Base-by-base conservation (phyloP, 2,113 vertebrate genomes). In the Oophaga pumilio region DNA sequence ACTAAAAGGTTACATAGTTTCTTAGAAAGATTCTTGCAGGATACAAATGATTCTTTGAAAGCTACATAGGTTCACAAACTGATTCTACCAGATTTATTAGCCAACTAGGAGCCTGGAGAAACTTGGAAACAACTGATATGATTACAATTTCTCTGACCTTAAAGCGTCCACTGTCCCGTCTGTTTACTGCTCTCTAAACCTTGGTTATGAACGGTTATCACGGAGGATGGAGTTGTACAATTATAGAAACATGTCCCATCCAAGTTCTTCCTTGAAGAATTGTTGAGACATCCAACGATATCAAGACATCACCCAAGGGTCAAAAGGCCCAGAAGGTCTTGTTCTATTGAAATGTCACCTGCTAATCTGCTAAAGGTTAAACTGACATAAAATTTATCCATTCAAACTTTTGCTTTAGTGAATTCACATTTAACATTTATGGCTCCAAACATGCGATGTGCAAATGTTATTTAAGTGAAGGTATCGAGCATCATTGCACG, bases 291-390 rank as follows among this genome's bases (percentile, higher is more conserved):
- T 79, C 77, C 24, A 17, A 53, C 24, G 14, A 50, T 76, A 76
- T 76, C 1, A 60, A 62, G 28, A 43, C 26, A 62, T 64, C 33
- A 64, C 26, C 22, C 5, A 28, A 22, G 33, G 59, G 59, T 82
- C 28, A 82, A 18, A 18, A 4, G 59, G 20, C 20, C 60, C 11
- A 66, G 2, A 14, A 82, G 7, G 9, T 17, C 60, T 64, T 14
- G 11, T 12, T n/a, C 59, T 64, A 82, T 5, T 7, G 60, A 82
- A 82, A 82, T 82, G 79, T 82, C 28, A 82, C 33, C 17, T 62
- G 59, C 60, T 64, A 7, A 66, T 50, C 33, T 49, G 28, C 59
- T 50, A 64, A 82, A 82, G 56, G 79, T 66, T 82, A 64, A 43
- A 12, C 33, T 62, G 78, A 26, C 57, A 81, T 4, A 43, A 49